Percentiles rank a stretch among this genome's conserved stretches.
phyloP scores from a whole-genome alignment of 2,797 vertebrate species.

The Cheirogaleus major region DNA sequence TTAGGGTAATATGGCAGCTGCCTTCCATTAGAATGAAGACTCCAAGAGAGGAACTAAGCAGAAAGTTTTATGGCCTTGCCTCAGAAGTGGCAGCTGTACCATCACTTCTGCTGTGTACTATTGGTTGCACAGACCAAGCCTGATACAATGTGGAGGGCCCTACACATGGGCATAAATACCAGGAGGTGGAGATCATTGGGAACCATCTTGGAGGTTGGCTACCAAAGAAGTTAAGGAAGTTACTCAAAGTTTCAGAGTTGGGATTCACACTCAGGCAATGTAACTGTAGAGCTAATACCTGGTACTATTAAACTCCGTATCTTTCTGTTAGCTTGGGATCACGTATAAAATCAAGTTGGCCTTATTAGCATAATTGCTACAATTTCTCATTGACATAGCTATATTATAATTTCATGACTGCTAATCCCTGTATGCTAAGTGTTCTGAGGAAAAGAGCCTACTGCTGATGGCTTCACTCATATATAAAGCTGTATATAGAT shows the following conservation, averaged over 20 bases:
- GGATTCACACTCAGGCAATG: background rate
- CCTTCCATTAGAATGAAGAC: background rate
- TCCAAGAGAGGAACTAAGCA: background rate
- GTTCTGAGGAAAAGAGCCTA: background rate
- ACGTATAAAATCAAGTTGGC: conserved; percentile 19
- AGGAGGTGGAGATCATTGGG: background rate
- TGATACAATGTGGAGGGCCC: no score
- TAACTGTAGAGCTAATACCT: background rate
- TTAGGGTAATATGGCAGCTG: background rate
- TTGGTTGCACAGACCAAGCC: background rate
- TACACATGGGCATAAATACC: background rate
- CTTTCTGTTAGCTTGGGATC: conserved; percentile 14
- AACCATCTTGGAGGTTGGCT: background rate
- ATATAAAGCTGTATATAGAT: background rate
- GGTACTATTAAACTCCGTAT: background rate
- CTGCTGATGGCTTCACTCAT: background rate
- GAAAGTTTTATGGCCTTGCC: background rate
- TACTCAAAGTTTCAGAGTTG: background rate
- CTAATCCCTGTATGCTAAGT: background rate
- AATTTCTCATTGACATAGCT: background rate
- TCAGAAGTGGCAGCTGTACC: background rate
- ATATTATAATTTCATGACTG: background rate
- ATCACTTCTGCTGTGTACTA: background rate
- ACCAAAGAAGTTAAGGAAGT: background rate
- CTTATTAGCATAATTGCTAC: background rate